Conservation (phyloP, 2,888 invertebrate genomes). For the Nezara viridula region DNA sequence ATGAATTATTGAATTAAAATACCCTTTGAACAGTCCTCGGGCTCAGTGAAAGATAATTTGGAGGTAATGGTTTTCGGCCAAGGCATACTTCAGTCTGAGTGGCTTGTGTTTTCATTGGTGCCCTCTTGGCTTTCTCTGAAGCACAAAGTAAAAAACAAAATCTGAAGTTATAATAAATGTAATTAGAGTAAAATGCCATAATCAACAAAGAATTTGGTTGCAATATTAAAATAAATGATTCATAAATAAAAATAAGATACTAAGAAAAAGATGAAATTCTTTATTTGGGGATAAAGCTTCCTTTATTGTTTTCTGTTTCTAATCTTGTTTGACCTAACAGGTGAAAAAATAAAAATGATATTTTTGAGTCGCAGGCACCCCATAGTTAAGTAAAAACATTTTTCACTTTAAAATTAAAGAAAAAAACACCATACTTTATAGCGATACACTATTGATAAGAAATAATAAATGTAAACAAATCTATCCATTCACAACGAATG, state of each 20-base stretch:
- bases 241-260: background rate
- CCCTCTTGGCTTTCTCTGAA: conserved; percentile 84
- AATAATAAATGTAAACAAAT: background rate
- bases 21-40: conserved; percentile 87
- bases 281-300: background rate
- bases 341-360: too few relatives aligned
- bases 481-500: background rate
- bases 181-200: background rate
- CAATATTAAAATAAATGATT: background rate
- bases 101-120: conserved; percentile 92
- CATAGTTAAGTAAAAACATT: too few relatives aligned
- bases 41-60: conserved; percentile 78
- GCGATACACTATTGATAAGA: too few relatives aligned
- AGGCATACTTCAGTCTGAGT: conserved; percentile 88
- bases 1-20: conserved; percentile 66
- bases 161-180: background rate
- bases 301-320: too few relatives aligned
- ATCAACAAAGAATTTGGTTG: too few relatives aligned
- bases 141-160: background rate
- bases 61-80: conserved; percentile 80
- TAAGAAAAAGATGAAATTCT: background rate
- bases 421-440: too few relatives aligned
- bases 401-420: too few relatives aligned
- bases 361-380: too few relatives aligned
- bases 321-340: too few relatives aligned